Base-by-base conservation (phyloP, 2,797 vertebrate genomes). In the Lithobates pipiens region DNA sequence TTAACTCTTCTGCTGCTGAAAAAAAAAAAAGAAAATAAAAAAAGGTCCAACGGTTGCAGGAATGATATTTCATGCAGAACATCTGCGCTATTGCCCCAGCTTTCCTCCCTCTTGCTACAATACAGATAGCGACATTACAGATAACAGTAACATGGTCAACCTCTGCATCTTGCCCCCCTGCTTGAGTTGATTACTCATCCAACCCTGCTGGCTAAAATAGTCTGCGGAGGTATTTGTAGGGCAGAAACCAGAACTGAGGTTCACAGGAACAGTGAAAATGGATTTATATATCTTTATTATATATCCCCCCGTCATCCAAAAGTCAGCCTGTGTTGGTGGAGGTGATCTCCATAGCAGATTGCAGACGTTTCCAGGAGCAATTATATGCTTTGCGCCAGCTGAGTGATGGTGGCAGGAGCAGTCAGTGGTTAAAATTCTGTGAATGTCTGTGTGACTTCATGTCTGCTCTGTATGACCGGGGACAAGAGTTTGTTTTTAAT, bases 361-460 rank as follows among this genome's bases (percentile, higher is more conserved):
- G 78, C 73, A 77, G 85, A 76, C 44, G 46, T 77, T 82, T 78
- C 54, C 75, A 57, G 75, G 67, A 27, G 75, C 79, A 10, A 80
- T 77, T 5, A 50, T 36, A 39, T 73, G 50, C 34, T 82, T 77
- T 63, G 36, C 34, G 29, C 67, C 79, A 72, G 25, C 54, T 36
- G 79, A 72, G 72, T 50, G 39, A 75, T 46, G 25, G 21, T 27
- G 42, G 61, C 21, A 61, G 18, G 1, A 68, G 79, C 57, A 54
- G 69, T 15, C 42, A 25, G 25, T 63, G 57, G 71, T 70, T 80
- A 80, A 57, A 15, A 85, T 85, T 80, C 84, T 50, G 42, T 54
- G 44, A 42, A 50, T 85, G 84, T 85, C 78, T 61, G 54, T 36
- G 71, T 85, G 78, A 85, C 77, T 75, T 81, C 78, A 85, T 85